Base-by-base conservation (phyloP, 2,797 vertebrate species). In the Knipowitschia caucasica region DNA sequence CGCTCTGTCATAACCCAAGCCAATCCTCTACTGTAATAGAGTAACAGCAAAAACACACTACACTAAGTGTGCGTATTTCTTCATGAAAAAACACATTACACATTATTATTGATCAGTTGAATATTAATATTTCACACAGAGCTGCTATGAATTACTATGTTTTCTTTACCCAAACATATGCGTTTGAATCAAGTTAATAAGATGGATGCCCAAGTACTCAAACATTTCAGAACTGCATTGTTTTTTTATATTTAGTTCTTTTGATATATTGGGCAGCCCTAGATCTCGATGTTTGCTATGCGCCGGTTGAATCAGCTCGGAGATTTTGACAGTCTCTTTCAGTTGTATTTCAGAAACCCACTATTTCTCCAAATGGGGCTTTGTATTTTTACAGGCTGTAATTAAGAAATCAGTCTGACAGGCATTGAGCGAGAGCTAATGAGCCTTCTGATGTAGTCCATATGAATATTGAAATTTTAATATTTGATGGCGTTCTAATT, bases 401-500 rank as follows among this genome's bases (percentile, higher is more conserved):
- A 89, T 88, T 87, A 87, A 84, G 81, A 71, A 67, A 62, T 86
- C 73, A 74, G 74, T 73, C 71, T 84, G 85, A 83, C 83, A 85
- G 67, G 77, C 80, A 76, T 81, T 80, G 75, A 83, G 72, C 76
- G 64, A 59, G 69, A 82, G 77, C 81, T 88, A 88, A 87, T 87
- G 82, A 86, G 85, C 71, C 62, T 75, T 83, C 78, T 81, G 77
- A 86, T 87, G 82, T 78, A 76, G 80, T 87, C 80, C 75, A 78
- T 80, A 78, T 62, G 79, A 87, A 86, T 86, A 82, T 87, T 81
- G 80, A 59, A 83, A 81, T 85, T 82, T 88, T 74, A 86, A 89
- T 89, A 85, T 87, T 88, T 84, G 55, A 86, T 85, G 77, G 73
- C 64, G 81, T 82, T 82, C 80, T 88, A 88, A 88, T 88, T 86